These are phyloP conservation scores for Drosophila subpulchrella DNA, from an alignment of 1,140 invertebrate genomes.

Conservation along the genomic window DNA sequence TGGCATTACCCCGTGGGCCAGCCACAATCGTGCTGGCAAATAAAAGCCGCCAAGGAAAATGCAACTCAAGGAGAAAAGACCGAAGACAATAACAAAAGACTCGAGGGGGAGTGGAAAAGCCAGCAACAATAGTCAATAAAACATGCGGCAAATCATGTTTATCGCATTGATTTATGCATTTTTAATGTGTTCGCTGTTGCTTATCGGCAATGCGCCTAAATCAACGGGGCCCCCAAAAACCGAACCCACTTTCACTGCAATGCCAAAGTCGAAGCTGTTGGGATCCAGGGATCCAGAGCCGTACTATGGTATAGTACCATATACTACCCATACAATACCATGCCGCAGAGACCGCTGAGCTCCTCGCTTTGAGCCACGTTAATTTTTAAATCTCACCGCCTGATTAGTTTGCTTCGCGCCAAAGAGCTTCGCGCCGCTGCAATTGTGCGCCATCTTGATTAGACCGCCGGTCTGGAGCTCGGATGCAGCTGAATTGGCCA, in stretches of 20 bases:
- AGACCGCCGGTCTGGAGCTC: constrained; percentile 41
- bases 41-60: constrained; percentile 46
- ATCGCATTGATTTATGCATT: constrained; percentile 85
- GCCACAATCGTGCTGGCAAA: constrained; percentile 63
- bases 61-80: constrained; percentile 19
- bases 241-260: constrained; percentile 70
- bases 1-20: constrained; percentile 45
- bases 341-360: constrained; percentile 3
- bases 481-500: constrained; percentile 12
- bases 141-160: constrained; percentile 84
- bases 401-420: constrained; percentile 80
- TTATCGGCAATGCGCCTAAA: constrained; percentile 82
- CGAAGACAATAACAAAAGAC: constrained; percentile 28
- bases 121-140: constrained; percentile 83
- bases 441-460: constrained; percentile 80
- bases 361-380: constrained; percentile 68
- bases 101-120: constrained; percentile 3
- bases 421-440: constrained; percentile 39
- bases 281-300: constrained; percentile 2
- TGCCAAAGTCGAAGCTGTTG: constrained; percentile 15
- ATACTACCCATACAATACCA: not conserved
- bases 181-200: constrained; percentile 84
- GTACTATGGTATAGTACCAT: not conserved
- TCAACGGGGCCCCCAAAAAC: constrained; percentile 63
- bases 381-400: constrained; percentile 85